phyloP scores from a whole-genome alignment of 2,888 invertebrate species.

The Chaitophorus viminalis region DNA sequence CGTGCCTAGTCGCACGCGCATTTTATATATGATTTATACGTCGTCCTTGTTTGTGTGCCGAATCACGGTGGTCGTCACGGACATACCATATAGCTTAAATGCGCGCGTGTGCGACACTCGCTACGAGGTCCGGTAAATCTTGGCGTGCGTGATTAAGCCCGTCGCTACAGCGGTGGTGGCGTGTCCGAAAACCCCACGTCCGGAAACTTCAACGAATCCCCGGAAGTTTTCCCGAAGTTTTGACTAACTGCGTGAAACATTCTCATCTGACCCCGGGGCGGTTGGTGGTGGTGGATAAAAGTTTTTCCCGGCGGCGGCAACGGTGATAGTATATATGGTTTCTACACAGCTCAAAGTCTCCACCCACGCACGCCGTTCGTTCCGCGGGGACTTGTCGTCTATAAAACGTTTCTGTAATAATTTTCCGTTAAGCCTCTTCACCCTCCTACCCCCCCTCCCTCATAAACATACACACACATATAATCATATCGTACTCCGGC shows the following conservation, averaged over 20 bases:
- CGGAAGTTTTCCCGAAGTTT: constrained; percentile 27
- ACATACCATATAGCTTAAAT: no score
- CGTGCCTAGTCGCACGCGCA: not conserved
- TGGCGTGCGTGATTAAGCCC: not conserved
- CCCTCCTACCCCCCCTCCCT: no score
- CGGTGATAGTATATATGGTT: not conserved
- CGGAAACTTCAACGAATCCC: constrained; percentile 29
- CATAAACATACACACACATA: no score
- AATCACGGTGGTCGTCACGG: not conserved
- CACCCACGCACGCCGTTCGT: not conserved
- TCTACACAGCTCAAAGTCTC: constrained; percentile 10
- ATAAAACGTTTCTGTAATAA: not conserved
- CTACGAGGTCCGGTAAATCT: constrained; percentile 10
- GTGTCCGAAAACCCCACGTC: constrained; percentile 9
- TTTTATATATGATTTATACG: no score
- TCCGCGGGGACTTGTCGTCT: not conserved
- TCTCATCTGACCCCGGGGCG: not conserved
- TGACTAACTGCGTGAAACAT: constrained; percentile 17
- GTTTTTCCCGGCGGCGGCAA: not conserved
- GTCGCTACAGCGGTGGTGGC: not conserved
- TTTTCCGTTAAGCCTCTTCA: not conserved
- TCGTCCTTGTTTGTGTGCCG: not conserved
- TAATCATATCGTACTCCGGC: no score
- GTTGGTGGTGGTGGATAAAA: not conserved
- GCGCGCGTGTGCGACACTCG: not conserved